A percentile compares a stretch with the other conserved stretches of the same genome.
phyloP scores from a whole-genome alignment of 92 coral and sea anemone genomes.

The Siderastrea radians region DNA sequence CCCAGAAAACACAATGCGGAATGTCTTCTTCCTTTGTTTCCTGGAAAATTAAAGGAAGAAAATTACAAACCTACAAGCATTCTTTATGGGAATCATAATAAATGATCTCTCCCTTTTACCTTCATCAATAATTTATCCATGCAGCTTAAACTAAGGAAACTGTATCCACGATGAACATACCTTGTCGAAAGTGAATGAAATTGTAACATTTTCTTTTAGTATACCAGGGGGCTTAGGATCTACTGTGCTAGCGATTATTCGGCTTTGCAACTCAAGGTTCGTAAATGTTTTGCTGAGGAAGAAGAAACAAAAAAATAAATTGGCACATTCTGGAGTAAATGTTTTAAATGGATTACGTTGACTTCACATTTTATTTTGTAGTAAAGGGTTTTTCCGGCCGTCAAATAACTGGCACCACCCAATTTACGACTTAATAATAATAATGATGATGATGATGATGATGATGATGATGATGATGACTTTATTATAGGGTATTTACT shows the following conservation, averaged over 20 bases:
- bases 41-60: neutral
- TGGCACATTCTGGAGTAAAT: neutral
- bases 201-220: conserved; percentile 64
- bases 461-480: too few relatives aligned
- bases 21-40: neutral
- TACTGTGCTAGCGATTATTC: conserved; percentile 58
- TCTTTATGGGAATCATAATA: too few relatives aligned
- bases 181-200: conserved; percentile 13
- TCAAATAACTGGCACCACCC: too few relatives aligned
- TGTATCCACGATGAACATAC: neutral
- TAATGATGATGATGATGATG: too few relatives aligned
- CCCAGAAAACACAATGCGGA: conserved; percentile 46
- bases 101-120: too few relatives aligned
- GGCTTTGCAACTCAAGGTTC: conserved; percentile 37
- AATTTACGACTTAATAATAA: too few relatives aligned
- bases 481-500: too few relatives aligned
- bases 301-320: neutral
- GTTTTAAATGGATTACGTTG: neutral
- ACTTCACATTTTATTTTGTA: too few relatives aligned
- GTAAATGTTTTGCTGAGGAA: neutral
- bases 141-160: too few relatives aligned
- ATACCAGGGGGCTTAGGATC: conserved; percentile 52
- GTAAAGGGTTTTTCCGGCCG: too few relatives aligned
- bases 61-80: neutral
- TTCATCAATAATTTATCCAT: too few relatives aligned